Evolutionary conservation across 1,140 invertebrate species (phyloP), one percentile per base, ranked within the genome.

Genomic region (Oryctes rhinoceros): DNA sequence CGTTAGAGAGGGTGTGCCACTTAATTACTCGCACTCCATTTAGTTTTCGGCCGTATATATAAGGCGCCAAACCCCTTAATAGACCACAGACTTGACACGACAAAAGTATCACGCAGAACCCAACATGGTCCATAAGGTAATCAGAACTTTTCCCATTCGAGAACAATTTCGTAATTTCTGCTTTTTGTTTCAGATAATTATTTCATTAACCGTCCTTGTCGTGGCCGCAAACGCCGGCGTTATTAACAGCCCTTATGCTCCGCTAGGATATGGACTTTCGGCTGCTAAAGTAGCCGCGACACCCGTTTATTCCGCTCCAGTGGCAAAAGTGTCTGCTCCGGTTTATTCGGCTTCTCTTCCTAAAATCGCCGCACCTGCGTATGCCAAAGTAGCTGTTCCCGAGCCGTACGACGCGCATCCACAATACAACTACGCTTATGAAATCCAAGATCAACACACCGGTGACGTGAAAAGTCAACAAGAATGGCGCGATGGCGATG

Each of bases 391-490:
- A 24, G 30, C 65, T 71, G 65, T 15, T 35, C 65, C 65, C 10
- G 65, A 71, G 35, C 65, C 65, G 15, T 71, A 71, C 20, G 65
- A 71, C 3, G 18, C 91, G 11, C 90, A 90, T 82, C 91, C 91
- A 13, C 91, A 91, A 83, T 93, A 93, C 81, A 89, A 90, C 49
- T 93, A 92, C 85, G 88, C 90, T 2, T 93, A 93, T 84, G 92
- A 91, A 49, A 91, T 93, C 13, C 90, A 91, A 78, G 92, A 93
- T 86, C 90, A 91, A 6, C 89, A 90, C 82, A 92, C 90, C 81
- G 92, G 93, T 53, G 91, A 93, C 85, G 90, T 89, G 79, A 92
- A 94, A 85, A 91, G 90, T 81, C 91, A 92, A 80, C 90, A 92
- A 81, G 92, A 94, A 86, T 90, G 88, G 76, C 89, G 92, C 24